phyloP scores from a whole-genome alignment of 2,888 invertebrate genomes.

The Muscina levida region DNA sequence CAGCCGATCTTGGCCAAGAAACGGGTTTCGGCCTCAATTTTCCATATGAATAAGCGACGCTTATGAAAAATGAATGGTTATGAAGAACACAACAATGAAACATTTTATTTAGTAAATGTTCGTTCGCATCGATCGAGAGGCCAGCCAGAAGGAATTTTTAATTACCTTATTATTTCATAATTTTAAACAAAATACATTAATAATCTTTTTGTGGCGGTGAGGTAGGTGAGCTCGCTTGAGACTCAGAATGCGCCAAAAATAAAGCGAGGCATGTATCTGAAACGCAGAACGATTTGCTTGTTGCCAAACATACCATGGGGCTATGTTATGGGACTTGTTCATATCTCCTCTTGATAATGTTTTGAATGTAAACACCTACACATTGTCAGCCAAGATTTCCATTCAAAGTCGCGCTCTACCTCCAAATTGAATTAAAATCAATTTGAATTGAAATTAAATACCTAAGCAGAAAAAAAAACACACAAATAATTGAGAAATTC shows the following conservation, averaged over 20 bases:
- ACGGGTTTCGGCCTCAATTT: slow-evolving; percentile 50
- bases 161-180: slow-evolving; percentile 65
- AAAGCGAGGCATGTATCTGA: too few relatives aligned
- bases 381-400: slow-evolving; percentile 23
- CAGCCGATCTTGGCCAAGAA: slow-evolving; percentile 44
- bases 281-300: not conserved
- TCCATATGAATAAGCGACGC: slow-evolving; percentile 38
- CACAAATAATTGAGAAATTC: slow-evolving; percentile 21
- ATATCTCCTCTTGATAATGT: slow-evolving; percentile 20
- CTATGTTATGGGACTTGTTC: not conserved
- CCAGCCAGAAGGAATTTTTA: slow-evolving; percentile 53
- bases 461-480: not conserved
- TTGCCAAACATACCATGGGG: too few relatives aligned
- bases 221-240: too few relatives aligned
- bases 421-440: slow-evolving; percentile 36
- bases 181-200: slow-evolving; percentile 58
- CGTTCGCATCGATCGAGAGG: not conserved
- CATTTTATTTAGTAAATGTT: slow-evolving; percentile 37
- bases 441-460: slow-evolving; percentile 14
- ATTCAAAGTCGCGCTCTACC: not conserved
- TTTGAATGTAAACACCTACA: slow-evolving; percentile 51
- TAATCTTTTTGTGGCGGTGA: slow-evolving; percentile 40
- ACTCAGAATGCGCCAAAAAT: too few relatives aligned
- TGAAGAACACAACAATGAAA: slow-evolving; percentile 58
- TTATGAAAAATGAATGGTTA: slow-evolving; percentile 62